Base-by-base conservation (phyloP, 2,113 vertebrate genomes). In the Trichomycterus rosablanca region DNA sequence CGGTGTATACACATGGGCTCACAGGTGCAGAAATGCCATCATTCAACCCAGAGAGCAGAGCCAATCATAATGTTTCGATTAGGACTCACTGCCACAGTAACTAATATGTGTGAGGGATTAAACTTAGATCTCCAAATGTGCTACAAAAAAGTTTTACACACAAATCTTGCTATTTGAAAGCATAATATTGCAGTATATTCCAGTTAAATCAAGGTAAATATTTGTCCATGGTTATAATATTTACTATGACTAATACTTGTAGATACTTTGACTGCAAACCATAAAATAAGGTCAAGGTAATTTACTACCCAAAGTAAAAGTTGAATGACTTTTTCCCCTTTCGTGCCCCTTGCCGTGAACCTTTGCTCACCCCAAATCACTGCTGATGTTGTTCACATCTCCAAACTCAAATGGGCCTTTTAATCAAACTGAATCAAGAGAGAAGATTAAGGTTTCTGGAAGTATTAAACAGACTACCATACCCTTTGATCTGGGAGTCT, bases 231-330 rank as follows among this genome's bases (percentile, higher is more conserved):
- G 24, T 37, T 14, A 34, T 5, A 16, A 35, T 51, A 68, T 44
- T 42, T 37, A 39, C 9, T 39, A 5, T n/a, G 37, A n/a, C 14
- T n/a, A n/a, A n/a, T 40, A n/a, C 12, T 40, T 72, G 48, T 49
- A 44, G 34, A 71, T 67, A 71, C 59, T 74, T 68, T 68, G 68
- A 66, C 64, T 62, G 62, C 11, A 40, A 40, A 40, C 28, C 20
- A 37, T 15, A 65, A 54, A 32, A 64, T 23, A 57, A 57, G 65
- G 71, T 61, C 56, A 68, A 28, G 50, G 67, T 73, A 70, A 73
- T 68, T 73, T 61, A 68, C 52, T 55, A 60, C 35, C 34, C 1
- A 37, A 50, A 39, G 42, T 59, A 28, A 66, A 68, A 63, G 48
- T 57, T 37, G 44, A 24, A 20, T 23, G 48, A 39, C 53, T 34